Evolutionary conservation across 2,113 vertebrate species (phyloP).

Genomic region (Takifugu flavidus): DNA sequence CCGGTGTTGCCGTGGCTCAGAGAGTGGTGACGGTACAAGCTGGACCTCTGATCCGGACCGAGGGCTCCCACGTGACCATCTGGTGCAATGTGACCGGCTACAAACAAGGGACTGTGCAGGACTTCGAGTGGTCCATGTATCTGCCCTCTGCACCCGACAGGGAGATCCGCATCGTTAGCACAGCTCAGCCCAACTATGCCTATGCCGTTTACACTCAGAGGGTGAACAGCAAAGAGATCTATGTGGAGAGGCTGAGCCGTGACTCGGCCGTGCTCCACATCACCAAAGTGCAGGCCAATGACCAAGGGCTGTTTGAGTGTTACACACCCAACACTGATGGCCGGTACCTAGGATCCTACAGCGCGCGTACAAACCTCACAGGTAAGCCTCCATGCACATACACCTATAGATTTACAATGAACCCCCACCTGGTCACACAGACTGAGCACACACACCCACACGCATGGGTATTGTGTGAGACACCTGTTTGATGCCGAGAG

Average conservation of each 20-base stretch:
- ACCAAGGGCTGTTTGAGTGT: slow-evolving; percentile 80
- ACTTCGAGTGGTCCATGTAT: slow-evolving; percentile 96
- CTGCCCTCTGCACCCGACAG: slow-evolving; percentile 77
- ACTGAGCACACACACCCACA: too few relatives aligned
- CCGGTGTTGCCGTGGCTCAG: slow-evolving; percentile 77
- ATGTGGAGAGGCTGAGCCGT: slow-evolving; percentile 82
- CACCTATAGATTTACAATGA: background rate
- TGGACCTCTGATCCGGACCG: slow-evolving; percentile 85
- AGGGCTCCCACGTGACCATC: slow-evolving; percentile 89
- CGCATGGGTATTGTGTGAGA: too few relatives aligned
- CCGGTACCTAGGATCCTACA: slow-evolving; percentile 77
- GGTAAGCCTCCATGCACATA: slow-evolving; percentile 73
- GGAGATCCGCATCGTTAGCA: slow-evolving; percentile 94
- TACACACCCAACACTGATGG: slow-evolving; percentile 82
- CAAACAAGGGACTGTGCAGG: slow-evolving; percentile 79
- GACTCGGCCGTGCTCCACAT: slow-evolving; percentile 85
- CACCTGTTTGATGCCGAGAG: too few relatives aligned
- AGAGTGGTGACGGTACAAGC: slow-evolving; percentile 84
- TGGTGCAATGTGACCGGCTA: slow-evolving; percentile 92
- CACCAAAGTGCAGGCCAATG: slow-evolving; percentile 82
- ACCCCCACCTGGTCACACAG: background rate
- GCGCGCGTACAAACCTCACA: slow-evolving; percentile 83
- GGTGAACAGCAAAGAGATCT: slow-evolving; percentile 83
- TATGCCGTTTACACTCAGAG: slow-evolving; percentile 87
- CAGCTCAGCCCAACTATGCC: slow-evolving; percentile 83